Base-by-base conservation (phyloP, 1,140 invertebrate species). In the Bombus sibiricus region DNA sequence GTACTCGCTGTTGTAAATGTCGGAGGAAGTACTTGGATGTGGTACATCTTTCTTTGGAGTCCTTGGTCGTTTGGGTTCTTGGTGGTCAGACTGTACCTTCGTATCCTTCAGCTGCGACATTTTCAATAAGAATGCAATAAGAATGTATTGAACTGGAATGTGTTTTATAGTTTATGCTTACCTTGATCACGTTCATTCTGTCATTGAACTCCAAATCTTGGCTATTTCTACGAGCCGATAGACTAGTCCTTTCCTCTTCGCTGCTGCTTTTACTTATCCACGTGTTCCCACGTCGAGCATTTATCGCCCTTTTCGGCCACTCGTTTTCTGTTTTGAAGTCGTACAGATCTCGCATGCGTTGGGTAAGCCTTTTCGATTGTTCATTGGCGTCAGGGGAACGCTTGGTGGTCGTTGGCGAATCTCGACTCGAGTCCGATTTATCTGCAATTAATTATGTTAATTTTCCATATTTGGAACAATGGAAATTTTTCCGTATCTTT, bases 271-370 rank as follows among this genome's bases (percentile, higher is more conserved):
- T 93, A 41, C 90, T 94, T 22, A 92, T 93, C 93, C 92, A 93
- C 1, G 74, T 32, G 32, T 85, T 88, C 0, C 88, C 87, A 0
- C 34, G 78, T 1, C 88, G 85, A 1, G 88, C 76, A 15, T 86
- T 80, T 4, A 75, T 82, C 4, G 91, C 72, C 15, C 91, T 90
- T 39, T 92, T 91, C 22, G 92, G 92, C 90, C 92, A 92, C 47
- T 94, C 93, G 41, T 91, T 92, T 34, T 94, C 93, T 13, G 89
- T 93, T 68, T 93, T 92, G 53, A 94, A 92, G 64, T 94, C 93
- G 77, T 94, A 94, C 0, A 94, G 71, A 41, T 94, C 93, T 64
- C 89, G 85, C 71, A 94, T 92, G 37, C 92, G 88, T 71, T 94
- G 92, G 6, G 83, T 93, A 4, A 94, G 77, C 3, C 85, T 73